These are phyloP conservation scores for Anadara kagoshimensis DNA, from an alignment of 1,140 invertebrate genomes.

Conservation along the genomic window DNA sequence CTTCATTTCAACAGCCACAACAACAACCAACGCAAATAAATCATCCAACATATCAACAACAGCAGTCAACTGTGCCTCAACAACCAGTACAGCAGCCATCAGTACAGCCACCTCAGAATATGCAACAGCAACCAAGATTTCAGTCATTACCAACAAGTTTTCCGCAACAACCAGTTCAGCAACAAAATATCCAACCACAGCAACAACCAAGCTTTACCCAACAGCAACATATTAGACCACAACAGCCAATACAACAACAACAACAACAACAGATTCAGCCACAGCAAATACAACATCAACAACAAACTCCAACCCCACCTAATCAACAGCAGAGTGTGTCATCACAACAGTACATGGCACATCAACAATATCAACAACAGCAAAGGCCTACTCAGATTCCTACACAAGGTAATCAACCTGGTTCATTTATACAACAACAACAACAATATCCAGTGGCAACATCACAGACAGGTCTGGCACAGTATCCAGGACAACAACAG, in stretches of 20 bases:
- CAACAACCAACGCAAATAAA: neutral
- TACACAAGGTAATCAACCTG: neutral
- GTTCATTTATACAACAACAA: neutral
- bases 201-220: constrained; percentile 1
- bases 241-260: neutral
- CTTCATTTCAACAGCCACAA: neutral
- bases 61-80: neutral
- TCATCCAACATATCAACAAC: constrained; percentile 2
- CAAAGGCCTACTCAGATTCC: neutral
- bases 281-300: neutral
- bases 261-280: neutral
- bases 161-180: neutral
- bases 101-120: neutral
- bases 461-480: neutral
- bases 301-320: neutral
- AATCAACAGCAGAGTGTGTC: constrained; percentile 21
- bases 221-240: neutral
- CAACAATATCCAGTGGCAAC: neutral
- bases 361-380: neutral
- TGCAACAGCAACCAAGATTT: constrained; percentile 13
- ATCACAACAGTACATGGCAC: neutral
- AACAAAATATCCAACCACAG: constrained; percentile 4
- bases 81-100: neutral
- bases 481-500: constrained; percentile 11
- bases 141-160: neutral